Conservation (phyloP, 1,140 invertebrate genomes). For the Latrodectus geometricus region DNA sequence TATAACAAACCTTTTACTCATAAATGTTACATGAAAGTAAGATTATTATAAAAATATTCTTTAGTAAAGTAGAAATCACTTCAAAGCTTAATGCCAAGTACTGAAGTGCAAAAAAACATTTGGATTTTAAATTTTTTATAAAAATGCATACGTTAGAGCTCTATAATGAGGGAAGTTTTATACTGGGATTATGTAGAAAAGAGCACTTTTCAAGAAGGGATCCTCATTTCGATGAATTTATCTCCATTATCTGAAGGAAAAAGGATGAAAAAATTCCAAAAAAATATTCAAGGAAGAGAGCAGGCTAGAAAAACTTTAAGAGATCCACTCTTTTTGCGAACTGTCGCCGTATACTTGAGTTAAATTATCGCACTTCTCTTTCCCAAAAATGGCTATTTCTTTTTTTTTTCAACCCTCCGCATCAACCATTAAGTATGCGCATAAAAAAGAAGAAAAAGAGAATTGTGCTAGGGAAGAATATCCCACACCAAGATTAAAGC, state of each 20-base stretch:
- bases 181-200: neutral
- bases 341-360: conserved; percentile 60
- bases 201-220: conserved; percentile 15
- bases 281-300: conserved; percentile 24
- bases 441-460: conserved; percentile 29
- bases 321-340: conserved; percentile 20
- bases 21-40: too few species aligned
- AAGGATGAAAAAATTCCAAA: neutral
- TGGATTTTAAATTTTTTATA: neutral
- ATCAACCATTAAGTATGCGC: conserved; percentile 52
- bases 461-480: conserved; percentile 36
- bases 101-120: too few species aligned
- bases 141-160: neutral
- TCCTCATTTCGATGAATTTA: conserved; percentile 33
- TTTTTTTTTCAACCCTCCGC: conserved; percentile 13
- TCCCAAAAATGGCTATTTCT: conserved; percentile 15
- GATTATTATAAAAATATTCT: too few species aligned
- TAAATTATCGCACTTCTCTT: conserved; percentile 56
- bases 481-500: conserved; percentile 56
- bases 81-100: too few species aligned
- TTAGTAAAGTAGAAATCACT: too few species aligned
- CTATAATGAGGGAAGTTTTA: neutral
- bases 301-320: conserved; percentile 41
- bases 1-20: too few species aligned
- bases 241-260: conserved; percentile 27